phyloP scores from a whole-genome alignment of 2,113 vertebrate species.

The Pimephales promelas region DNA sequence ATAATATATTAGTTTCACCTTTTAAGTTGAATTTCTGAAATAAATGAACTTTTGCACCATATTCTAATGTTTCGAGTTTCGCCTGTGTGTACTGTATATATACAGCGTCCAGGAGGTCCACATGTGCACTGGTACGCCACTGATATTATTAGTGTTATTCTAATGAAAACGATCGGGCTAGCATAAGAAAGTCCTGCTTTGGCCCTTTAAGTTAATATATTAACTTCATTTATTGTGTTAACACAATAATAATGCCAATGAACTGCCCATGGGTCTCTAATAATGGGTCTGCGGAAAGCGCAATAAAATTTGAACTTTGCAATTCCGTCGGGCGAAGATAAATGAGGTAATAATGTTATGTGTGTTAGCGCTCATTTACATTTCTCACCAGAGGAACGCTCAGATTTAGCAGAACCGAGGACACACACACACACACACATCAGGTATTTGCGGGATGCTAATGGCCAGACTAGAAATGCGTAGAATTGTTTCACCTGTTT shows the following conservation, averaged over 20 bases:
- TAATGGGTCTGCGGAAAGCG: slow-evolving; percentile 41
- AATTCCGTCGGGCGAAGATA: slow-evolving; percentile 55
- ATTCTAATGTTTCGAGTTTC: too few relatives aligned
- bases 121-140: background rate
- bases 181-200: background rate
- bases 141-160: background rate
- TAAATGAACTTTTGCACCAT: too few relatives aligned
- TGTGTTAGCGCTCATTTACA: slow-evolving; percentile 56
- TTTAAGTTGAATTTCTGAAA: too few relatives aligned
- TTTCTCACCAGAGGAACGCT: slow-evolving; percentile 44
- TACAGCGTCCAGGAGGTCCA: background rate
- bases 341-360: slow-evolving; percentile 58
- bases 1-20: too few relatives aligned
- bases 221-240: slow-evolving; percentile 40
- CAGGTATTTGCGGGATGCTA: slow-evolving; percentile 55
- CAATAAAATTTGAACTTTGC: slow-evolving; percentile 55
- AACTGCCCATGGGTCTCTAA: slow-evolving; percentile 40
- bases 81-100: too few relatives aligned
- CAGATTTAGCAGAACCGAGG: slow-evolving; percentile 40
- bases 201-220: slow-evolving; percentile 10
- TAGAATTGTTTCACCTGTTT: too few relatives aligned
- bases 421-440: too few relatives aligned
- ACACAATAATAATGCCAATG: slow-evolving; percentile 45
- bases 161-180: background rate
- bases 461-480: slow-evolving; percentile 36